A percentile compares a stretch with the other conserved stretches of the same genome.
Conservation (phyloP, 2,797 vertebrate species). For the Diplodus puntazzo region DNA sequence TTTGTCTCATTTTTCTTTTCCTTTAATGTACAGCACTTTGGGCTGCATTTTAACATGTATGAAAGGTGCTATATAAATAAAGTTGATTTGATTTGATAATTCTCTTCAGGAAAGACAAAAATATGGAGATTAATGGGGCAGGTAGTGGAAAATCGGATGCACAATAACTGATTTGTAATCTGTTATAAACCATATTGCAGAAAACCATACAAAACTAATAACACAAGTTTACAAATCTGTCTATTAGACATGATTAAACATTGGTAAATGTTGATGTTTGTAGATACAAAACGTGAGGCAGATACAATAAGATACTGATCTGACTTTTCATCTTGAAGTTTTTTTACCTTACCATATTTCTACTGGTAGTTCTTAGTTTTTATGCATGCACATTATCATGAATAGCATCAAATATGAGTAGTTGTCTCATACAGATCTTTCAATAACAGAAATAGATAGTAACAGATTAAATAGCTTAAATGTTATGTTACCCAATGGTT, state of each 20-base stretch:
- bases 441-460: not conserved
- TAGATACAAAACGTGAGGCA: too few relatives aligned
- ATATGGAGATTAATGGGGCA: constrained; percentile 9
- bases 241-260: not conserved
- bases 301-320: not conserved
- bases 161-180: not conserved
- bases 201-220: not conserved
- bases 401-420: not conserved
- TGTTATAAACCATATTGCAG: too few relatives aligned
- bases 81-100: too few relatives aligned
- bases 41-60: too few relatives aligned
- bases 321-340: not conserved
- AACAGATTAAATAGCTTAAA: too few relatives aligned
- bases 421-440: not conserved
- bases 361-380: not conserved
- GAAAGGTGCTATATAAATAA: too few relatives aligned
- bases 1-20: too few relatives aligned
- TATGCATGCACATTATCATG: not conserved
- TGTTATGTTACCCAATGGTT: not conserved
- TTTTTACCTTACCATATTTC: not conserved
- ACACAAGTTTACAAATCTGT: not conserved
- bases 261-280: not conserved
- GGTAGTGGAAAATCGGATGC: not conserved
- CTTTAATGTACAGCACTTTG: too few relatives aligned
- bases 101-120: constrained; percentile 7